These are phyloP conservation scores for Drosophila greeni DNA, from an alignment of 2,888 invertebrate species.

Conservation along the genomic window DNA sequence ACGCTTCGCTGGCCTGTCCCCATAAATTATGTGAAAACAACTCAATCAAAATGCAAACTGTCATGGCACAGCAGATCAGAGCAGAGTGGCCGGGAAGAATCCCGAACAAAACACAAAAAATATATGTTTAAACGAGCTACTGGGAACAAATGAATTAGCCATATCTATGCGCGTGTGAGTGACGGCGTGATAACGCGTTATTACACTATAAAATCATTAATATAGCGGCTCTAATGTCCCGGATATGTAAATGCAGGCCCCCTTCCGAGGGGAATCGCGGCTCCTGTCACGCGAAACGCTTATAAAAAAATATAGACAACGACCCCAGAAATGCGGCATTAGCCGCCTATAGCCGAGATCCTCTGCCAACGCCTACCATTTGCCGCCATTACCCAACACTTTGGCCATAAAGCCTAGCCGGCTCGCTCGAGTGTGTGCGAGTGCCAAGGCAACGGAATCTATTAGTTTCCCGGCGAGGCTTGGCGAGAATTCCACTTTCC, in stretches of 20 bases:
- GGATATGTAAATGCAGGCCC: slow-evolving; percentile 61
- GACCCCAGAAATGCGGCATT: slow-evolving; percentile 63
- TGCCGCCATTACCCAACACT: slow-evolving; percentile 67
- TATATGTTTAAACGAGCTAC: not conserved
- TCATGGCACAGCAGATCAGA: slow-evolving; percentile 31
- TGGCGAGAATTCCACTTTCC: slow-evolving; percentile 43
- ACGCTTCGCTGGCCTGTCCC: slow-evolving; percentile 34
- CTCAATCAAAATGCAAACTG: slow-evolving; percentile 69
- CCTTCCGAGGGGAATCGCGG: slow-evolving; percentile 8
- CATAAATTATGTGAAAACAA: slow-evolving; percentile 62
- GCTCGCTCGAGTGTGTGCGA: slow-evolving; percentile 11
- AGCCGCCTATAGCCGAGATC: slow-evolving; percentile 45
- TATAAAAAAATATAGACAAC: slow-evolving; percentile 53
- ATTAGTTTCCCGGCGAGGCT: slow-evolving; percentile 64
- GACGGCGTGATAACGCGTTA: slow-evolving; percentile 71
- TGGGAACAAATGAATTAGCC: slow-evolving; percentile 63
- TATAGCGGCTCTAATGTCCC: slow-evolving; percentile 57
- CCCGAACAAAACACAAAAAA: slow-evolving; percentile 9
- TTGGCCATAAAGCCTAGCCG: slow-evolving; percentile 42
- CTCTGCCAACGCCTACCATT: slow-evolving; percentile 65
- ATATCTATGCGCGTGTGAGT: slow-evolving; percentile 51
- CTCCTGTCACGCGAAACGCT: slow-evolving; percentile 65
- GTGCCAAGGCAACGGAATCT: slow-evolving; percentile 61
- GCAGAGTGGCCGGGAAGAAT: slow-evolving; percentile 17
- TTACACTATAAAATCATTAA: slow-evolving; percentile 70